These are phyloP conservation scores for Carlito syrichta DNA, from an alignment of 2,113 vertebrate genomes.

Conservation along the genomic window DNA sequence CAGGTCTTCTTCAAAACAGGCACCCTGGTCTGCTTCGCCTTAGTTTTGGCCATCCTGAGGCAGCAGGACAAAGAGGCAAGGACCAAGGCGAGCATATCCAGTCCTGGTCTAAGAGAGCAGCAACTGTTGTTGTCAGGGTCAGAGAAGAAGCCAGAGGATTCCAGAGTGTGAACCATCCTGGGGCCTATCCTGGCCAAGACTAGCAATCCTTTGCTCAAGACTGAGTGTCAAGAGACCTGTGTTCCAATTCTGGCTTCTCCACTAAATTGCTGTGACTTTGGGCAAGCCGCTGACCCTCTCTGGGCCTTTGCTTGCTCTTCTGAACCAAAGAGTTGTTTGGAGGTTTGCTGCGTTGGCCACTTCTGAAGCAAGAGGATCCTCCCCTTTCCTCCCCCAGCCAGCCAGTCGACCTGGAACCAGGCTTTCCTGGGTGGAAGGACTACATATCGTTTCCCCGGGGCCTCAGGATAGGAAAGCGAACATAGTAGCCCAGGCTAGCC, in stretches of 20 bases:
- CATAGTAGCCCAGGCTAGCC: not conserved
- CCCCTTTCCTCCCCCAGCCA: not conserved
- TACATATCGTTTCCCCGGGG: not conserved
- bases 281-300: not conserved
- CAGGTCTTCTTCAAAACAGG: constrained; percentile 85
- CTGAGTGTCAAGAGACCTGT: not conserved
- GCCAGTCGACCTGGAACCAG: not conserved
- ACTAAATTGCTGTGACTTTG: not conserved
- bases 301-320: constrained; percentile 13
- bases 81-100: not conserved
- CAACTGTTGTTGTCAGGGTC: not conserved
- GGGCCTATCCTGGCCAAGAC: not conserved
- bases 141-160: constrained; percentile 38
- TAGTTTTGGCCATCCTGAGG: constrained; percentile 78
- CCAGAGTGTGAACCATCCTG: constrained; percentile 26
- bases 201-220: not conserved
- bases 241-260: not conserved
- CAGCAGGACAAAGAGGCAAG: constrained; percentile 67
- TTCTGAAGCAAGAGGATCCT: not conserved
- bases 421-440: not conserved
- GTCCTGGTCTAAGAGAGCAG: not conserved
- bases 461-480: not conserved
- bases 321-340: not conserved
- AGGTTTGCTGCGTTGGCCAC: not conserved
- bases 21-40: constrained; percentile 80